A percentile compares a stretch with the other conserved stretches of the same genome.
phyloP scores from a whole-genome alignment of 2,888 invertebrate genomes.

The Oithona nana region DNA sequence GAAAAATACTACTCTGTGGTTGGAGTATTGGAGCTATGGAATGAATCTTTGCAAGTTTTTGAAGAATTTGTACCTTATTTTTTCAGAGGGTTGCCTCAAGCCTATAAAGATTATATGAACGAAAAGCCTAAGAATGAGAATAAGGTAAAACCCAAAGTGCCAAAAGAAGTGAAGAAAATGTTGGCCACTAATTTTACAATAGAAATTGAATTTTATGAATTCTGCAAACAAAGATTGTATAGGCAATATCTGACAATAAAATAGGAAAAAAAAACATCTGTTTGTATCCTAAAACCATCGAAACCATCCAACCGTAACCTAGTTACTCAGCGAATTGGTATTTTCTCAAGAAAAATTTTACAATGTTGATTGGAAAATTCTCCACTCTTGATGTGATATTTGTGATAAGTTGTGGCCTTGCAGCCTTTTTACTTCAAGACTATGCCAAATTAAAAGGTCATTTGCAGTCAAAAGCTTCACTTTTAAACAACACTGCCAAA shows the following conservation, averaged over 20 bases:
- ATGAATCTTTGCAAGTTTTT: constrained; percentile 5
- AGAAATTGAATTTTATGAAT: constrained; percentile 9
- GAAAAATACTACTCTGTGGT: constrained; percentile 13
- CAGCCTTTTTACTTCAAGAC: too few relatives aligned
- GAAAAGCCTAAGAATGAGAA: background rate
- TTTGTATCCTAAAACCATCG: too few relatives aligned
- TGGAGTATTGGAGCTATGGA: background rate
- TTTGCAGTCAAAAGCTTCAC: too few relatives aligned
- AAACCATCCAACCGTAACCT: too few relatives aligned
- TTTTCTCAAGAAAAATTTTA: too few relatives aligned
- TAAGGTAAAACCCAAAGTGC: background rate
- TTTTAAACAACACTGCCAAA: background rate
- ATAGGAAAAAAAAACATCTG: background rate
- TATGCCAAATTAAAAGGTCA: too few relatives aligned
- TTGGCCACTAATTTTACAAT: background rate
- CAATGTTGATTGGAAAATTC: too few relatives aligned
- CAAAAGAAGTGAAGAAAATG: background rate
- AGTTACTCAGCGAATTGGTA: too few relatives aligned
- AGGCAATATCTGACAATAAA: background rate
- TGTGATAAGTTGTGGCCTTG: too few relatives aligned
- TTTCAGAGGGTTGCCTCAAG: background rate
- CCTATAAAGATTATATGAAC: background rate
- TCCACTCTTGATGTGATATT: too few relatives aligned
- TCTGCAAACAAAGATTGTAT: background rate
- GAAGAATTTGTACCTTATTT: background rate